phyloP scores from a whole-genome alignment of 1,140 invertebrate species.

The Lamellibrachia luymesi region DNA sequence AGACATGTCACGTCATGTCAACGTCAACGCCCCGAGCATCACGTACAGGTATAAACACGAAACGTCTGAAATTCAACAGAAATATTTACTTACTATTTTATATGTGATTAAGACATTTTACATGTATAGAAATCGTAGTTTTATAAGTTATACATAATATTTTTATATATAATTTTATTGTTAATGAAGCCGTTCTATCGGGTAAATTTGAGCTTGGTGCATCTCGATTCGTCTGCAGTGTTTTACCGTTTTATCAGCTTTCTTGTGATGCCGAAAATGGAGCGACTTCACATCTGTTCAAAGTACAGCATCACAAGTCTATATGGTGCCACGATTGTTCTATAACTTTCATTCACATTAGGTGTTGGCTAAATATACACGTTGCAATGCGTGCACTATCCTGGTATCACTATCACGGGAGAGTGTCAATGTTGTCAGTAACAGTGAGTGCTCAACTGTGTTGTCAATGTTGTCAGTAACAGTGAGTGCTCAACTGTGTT shows the following conservation, averaged over 20 bases:
- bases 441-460: no score
- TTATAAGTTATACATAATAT: background rate
- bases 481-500: no score
- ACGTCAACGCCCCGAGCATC: background rate
- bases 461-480: no score
- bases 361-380: background rate
- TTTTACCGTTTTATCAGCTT: background rate
- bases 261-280: background rate
- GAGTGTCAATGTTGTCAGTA: no score
- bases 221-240: background rate
- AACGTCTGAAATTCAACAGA: background rate
- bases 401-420: background rate
- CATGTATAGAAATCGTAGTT: background rate
- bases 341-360: background rate
- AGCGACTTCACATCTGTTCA: background rate
- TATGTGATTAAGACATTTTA: background rate
- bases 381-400: background rate
- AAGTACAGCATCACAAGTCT: background rate
- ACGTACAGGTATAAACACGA: background rate
- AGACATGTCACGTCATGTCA: constrained; percentile 4
- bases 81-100: background rate
- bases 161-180: no score
- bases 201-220: background rate
- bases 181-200: background rate
- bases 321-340: background rate